Evolutionary conservation across 2,113 vertebrate species (phyloP), one percentile per base, ranked within the genome.

Genomic region (Echinops telfairi): DNA sequence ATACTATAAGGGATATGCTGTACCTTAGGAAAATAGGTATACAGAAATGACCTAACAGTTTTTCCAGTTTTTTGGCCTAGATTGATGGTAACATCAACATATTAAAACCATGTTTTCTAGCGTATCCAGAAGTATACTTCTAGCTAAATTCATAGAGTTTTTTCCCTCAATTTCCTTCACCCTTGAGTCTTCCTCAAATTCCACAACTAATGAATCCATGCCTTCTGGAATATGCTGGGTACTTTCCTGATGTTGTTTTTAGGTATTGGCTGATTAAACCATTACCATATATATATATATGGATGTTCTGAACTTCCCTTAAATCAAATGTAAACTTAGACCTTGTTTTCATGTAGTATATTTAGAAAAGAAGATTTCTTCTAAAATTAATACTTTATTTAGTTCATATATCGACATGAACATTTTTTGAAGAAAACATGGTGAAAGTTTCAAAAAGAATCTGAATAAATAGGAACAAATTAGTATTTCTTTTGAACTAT

Each of bases 11-110:
- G 5, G 19, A 3, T 91, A 62, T 16, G 40, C 15, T 76, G 20
- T 31, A 83, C 19, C 17, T 88, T 53, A 90, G 68, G 40, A 80
- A 88, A 95, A 85, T 20, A 36, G 87, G 23, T 58, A 25, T 93
- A 86, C 14, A 73, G 31, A 90, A 27, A 66, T 31, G 38, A 10
- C 8, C 22, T 47, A 62, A 19, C 10, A 40, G 2, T 66, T 68
- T 86, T 17, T 60, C 66, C 57, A 73, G 91, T 90, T 84, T 43
- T 89, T 57, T 95, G 87, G 47, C 38, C 9, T 58, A 81, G 17
- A 73, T 62, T 11, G 22, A 66, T 9, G 62, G 22, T 62, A 31
- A 87, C 2, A 89, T 0, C 17, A 84, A 0, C 73, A n/a, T 84
- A 92, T 33, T 43, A 88, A 85, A 88, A 43, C 0, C 8, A n/a